These are phyloP conservation scores for Lampris incognitus DNA, from an alignment of 2,113 vertebrate species.

Conservation along the genomic window DNA sequence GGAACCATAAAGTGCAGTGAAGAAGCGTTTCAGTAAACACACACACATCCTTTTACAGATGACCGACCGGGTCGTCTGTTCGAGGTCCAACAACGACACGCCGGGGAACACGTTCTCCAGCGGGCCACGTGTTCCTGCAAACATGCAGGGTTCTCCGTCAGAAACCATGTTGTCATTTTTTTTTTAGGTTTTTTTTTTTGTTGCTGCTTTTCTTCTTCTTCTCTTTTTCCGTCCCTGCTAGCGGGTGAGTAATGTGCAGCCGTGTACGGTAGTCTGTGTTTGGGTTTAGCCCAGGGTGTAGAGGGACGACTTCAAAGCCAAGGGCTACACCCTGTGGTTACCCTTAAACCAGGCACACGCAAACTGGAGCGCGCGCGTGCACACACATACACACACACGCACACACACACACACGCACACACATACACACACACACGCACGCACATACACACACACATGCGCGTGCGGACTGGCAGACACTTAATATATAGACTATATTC, in stretches of 20 bases:
- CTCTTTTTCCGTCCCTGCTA: slow-evolving; percentile 41
- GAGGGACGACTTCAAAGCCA: slow-evolving; percentile 63
- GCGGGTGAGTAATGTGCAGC: slow-evolving; percentile 29
- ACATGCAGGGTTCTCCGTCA: slow-evolving; percentile 33
- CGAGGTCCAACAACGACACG: too few species aligned
- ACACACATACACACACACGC: slow-evolving; percentile 21
- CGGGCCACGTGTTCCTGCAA: not conserved
- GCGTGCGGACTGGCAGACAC: slow-evolving; percentile 25
- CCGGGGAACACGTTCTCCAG: not conserved
- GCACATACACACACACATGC: slow-evolving; percentile 11
- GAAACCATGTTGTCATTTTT: slow-evolving; percentile 20
- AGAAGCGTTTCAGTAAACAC: not conserved
- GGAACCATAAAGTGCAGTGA: not conserved
- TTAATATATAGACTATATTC: slow-evolving; percentile 33
- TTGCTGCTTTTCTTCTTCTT: too few species aligned
- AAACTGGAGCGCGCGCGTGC: slow-evolving; percentile 18
- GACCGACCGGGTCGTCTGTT: too few species aligned
- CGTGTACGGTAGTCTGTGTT: slow-evolving; percentile 63
- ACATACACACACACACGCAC: not conserved
- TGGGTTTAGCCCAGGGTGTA: slow-evolving; percentile 57
- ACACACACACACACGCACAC: not conserved
- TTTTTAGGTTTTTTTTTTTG: too few species aligned
- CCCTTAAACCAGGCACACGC: slow-evolving; percentile 51
- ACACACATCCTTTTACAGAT: too few species aligned
- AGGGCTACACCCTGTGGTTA: slow-evolving; percentile 75